Evolutionary conservation across 2,888 invertebrate genomes (phyloP), one percentile per base, ranked within the genome.

Genomic region (Aspidiotus rigidus): DNA sequence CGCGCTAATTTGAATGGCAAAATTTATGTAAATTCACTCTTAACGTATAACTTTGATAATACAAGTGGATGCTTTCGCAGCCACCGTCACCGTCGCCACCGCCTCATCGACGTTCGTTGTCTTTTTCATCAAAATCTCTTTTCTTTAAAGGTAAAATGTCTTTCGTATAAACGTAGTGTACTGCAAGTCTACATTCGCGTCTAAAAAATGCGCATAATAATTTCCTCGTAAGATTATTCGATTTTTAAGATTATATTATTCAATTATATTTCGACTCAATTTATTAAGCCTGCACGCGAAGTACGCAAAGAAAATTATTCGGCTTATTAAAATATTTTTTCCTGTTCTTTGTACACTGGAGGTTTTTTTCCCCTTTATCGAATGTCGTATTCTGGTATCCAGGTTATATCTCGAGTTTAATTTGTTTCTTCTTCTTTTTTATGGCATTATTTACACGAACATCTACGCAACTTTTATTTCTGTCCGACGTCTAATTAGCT

Each of bases 1-100:
- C 40, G 10, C 28, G 49, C 66, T 66, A 66, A 66, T 66, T 66
- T 66, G 57, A 66, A 66, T 66, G 66, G 66, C 60, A 66, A 66
- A 66, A 66, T 66, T 66, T 57, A 66, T 66, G 66, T 60, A 66
- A 66, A 66, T 66, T 66, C 59, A 39, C 11, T 49, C 49, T 49
- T 49, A 28, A 49, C 49, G 49, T 49, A 49, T 49, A 49, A 49
- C 49, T 49, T 49, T n/a, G 49, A n/a, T 49, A 49, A 49, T 49
- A 49, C 49, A 49, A n/a, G 49, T 49, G 49, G 49, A 49, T 49
- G 49, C 49, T 11, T n/a, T 49, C 49, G 11, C 11, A 28, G 28
- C 28, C 28, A 28, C 28, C 28, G 28, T 28, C 28, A 28, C 28
- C 28, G 28, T 28, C 28, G 28, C 28, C 28, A 28, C 28, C 28